Evolutionary conservation across 2,113 vertebrate species (phyloP), one percentile per base, ranked within the genome.

Genomic region (Cephalopholis sonnerati): DNA sequence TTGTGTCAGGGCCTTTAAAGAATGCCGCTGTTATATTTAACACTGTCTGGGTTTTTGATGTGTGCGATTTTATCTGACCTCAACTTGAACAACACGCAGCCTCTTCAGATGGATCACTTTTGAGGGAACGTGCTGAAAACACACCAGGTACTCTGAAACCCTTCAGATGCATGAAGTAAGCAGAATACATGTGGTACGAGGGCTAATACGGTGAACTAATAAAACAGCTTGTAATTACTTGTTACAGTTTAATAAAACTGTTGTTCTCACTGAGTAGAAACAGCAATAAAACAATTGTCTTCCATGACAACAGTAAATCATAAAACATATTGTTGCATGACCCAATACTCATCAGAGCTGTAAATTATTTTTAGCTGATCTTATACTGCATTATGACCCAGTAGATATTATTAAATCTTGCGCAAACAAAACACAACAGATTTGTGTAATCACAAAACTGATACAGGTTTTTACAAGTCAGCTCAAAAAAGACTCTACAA

Each of bases 11-110:
- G 32, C 32, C 32, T 36, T 36, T 36, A 36, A 36, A 68, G 46
- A 65, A 32, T 1, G 3, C 58, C 71, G 51, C 53, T 15, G 66
- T 27, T 44, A 69, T 39, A 79, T 64, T 68, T 74, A 51, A 72
- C n/a, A 41, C 41, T 11, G 41, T 46, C 11, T 41, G 22, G 41
- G 20, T 13, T 51, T 53, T 32, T 69, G 24, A 53, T 70, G 44
- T 64, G 17, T 20, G 51, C 7, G 0, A 48, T 68, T n/a, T 10
- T 32, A 10, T 61, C 4, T 16, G 32, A 22, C 7, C 17, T 63
- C 12, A 7, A 2, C 22, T 8, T 46, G 48, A 75, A 36, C 32
- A 36, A 36, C 32, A 36, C 1, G 32, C 32, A 8, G 44, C 66
- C 16, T 72, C 57, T 63, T 62, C 57, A 71, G 51, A 61, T 8